phyloP scores from a whole-genome alignment of 2,797 vertebrate genomes.

The Betta splendens region DNA sequence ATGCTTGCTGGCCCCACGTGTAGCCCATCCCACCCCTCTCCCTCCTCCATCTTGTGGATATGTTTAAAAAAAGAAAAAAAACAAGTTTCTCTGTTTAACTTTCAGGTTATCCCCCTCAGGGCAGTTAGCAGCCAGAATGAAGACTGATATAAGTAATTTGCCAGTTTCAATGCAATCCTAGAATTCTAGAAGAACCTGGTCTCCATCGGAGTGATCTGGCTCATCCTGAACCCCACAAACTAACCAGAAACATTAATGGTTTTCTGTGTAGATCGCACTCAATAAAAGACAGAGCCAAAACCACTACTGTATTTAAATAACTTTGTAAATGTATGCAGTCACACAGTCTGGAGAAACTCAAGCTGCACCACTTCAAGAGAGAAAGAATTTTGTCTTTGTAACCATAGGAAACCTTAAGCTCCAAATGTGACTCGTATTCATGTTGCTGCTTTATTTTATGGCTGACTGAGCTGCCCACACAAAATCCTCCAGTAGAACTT shows the following conservation, averaged over 20 bases:
- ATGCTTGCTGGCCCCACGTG: conserved; percentile 65
- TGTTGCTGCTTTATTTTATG: conserved; percentile 25
- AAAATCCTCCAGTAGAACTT: conserved; percentile 29
- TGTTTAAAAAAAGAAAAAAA: background rate
- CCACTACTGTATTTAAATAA: conserved; percentile 23
- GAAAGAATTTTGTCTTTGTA: conserved; percentile 17
- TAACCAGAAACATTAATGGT: conserved; percentile 37
- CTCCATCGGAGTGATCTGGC: conserved; percentile 18
- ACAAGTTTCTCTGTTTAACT: conserved; percentile 54
- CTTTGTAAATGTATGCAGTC: conserved; percentile 23
- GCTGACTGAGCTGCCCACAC: conserved; percentile 32
- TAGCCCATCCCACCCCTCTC: conserved; percentile 27
- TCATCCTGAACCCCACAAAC: conserved; percentile 34
- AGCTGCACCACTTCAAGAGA: conserved; percentile 15
- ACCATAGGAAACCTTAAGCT: conserved; percentile 20
- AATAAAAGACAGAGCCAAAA: conserved; percentile 30
- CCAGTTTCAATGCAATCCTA: conserved; percentile 58
- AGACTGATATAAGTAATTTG: conserved; percentile 61
- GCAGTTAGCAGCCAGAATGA: conserved; percentile 54
- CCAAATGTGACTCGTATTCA: conserved; percentile 31
- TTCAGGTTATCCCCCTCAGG: conserved; percentile 35
- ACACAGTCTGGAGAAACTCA: conserved; percentile 18
- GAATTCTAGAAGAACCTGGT: conserved; percentile 52
- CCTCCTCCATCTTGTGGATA: conserved; percentile 14
- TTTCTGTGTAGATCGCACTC: conserved; percentile 21